These are phyloP conservation scores for Platyscapa corneri DNA, from an alignment of 1,140 invertebrate species.

Conservation along the genomic window DNA sequence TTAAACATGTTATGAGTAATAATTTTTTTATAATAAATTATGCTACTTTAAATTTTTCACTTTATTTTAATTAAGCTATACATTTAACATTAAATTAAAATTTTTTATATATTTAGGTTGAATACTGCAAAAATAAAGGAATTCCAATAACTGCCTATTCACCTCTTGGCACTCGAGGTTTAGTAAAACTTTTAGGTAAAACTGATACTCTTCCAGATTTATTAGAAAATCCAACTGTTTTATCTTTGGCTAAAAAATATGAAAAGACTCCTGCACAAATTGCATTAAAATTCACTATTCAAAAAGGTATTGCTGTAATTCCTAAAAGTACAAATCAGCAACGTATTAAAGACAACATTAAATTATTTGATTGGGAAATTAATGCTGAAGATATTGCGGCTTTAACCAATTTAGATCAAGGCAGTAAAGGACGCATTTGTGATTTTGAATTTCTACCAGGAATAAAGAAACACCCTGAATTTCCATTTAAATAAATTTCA, in stretches of 20 bases:
- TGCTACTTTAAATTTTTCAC: constrained; percentile 12
- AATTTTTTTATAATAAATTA: constrained; percentile 27
- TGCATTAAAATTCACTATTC: constrained; percentile 76
- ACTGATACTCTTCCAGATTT: constrained; percentile 77
- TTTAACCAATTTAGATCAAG: constrained; percentile 75
- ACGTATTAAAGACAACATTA: constrained; percentile 77
- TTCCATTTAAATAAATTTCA: constrained; percentile 61
- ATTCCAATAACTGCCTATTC: constrained; percentile 79
- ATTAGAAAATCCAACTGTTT: constrained; percentile 80
- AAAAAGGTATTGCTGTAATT: constrained; percentile 77
- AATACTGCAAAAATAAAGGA: constrained; percentile 75
- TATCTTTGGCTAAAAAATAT: constrained; percentile 78
- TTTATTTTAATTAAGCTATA: neutral
- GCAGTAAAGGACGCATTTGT: constrained; percentile 76
- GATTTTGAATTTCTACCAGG: constrained; percentile 78
- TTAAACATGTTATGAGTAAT: neutral
- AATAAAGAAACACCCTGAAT: constrained; percentile 78
- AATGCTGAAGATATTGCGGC: constrained; percentile 63
- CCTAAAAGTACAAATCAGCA: constrained; percentile 78
- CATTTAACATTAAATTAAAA: neutral
- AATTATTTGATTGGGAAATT: constrained; percentile 73
- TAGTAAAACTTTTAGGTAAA: constrained; percentile 72
- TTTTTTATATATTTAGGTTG: constrained; percentile 63
- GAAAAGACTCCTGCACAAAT: constrained; percentile 79
- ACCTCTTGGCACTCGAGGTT: constrained; percentile 79